Evolutionary conservation across 2,113 vertebrate species (phyloP), one percentile per base, ranked within the genome.

Genomic region (Xenopus borealis): DNA sequence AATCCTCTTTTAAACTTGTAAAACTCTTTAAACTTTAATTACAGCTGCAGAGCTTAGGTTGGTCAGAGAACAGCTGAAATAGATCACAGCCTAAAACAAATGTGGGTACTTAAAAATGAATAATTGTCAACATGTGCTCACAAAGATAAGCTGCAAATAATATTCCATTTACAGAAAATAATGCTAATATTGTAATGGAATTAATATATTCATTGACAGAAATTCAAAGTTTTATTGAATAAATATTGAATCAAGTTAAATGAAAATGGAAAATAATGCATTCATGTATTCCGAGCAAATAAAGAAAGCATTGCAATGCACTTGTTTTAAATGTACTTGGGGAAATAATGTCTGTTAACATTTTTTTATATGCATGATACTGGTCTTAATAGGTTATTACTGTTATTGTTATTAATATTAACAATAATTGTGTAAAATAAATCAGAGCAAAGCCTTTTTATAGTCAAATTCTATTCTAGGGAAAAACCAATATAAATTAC

Each of bases 101-200:
- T n/a, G 53, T 55, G 53, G 53, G 1, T 18, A 55, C 53, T 55
- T 55, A 16, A 55, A 55, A 50, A n/a, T 16, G 17, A 55, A 55
- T 55, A 55, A 55, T 55, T 55, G 53, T 55, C 53, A 16, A n/a
- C 53, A 55, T 55, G 53, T 55, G 53, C 17, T 55, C 53, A 7
- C 53, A 55, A 55, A 55, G 53, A 55, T 55, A 55, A 55, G 53
- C 53, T 4, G 53, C 14, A 55, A 55, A 55, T 55, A 55, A 55
- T 55, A 55, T 55, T 55, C 53, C 53, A 55, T 55, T 55, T 18
- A 55, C 53, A n/a, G 53, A 55, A 55, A n/a, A 55, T 55, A 55
- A 55, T 18, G 53, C 53, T 55, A 55, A 55, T 55, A 18, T 55
- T 55, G 5, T 55, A 55, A 55, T 18, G 16, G 53, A 55, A 55